These are phyloP conservation scores for Venustaconcha ellipsiformis DNA, from an alignment of 1,140 invertebrate species.

Conservation along the genomic window DNA sequence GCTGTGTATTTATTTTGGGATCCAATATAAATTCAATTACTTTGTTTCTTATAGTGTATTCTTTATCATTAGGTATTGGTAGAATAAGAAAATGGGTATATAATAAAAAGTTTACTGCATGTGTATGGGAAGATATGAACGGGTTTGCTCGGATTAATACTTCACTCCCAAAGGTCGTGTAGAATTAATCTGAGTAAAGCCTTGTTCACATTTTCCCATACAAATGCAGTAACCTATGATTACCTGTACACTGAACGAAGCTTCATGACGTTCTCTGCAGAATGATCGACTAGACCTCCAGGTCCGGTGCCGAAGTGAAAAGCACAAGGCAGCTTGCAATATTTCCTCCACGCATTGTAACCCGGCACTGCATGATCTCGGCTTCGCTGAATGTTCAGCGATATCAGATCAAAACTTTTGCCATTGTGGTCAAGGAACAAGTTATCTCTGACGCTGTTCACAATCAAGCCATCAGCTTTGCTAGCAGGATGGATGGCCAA, in stretches of 20 bases:
- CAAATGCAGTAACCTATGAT: no score
- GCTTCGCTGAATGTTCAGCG: constrained; percentile 76
- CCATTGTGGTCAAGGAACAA: constrained; percentile 32
- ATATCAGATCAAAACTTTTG: constrained; percentile 64
- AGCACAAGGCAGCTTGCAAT: constrained; percentile 57
- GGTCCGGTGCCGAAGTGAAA: constrained; percentile 72
- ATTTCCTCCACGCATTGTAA: constrained; percentile 38
- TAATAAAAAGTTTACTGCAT: no score
- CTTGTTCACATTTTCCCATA: no score
- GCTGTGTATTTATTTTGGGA: no score
- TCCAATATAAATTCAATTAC: no score
- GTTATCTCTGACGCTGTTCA: constrained; percentile 27
- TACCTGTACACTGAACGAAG: constrained; percentile 30
- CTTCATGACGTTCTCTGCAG: constrained; percentile 22
- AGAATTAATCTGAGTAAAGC: no score
- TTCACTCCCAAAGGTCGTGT: no score
- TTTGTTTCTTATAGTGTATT: no score
- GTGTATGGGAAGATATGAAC: no score
- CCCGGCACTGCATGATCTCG: constrained; percentile 86
- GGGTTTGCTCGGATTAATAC: no score
- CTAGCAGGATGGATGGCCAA: constrained; percentile 22
- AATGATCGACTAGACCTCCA: constrained; percentile 22
- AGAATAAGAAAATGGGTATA: no score
- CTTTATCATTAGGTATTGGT: no score
- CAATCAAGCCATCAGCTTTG: constrained; percentile 19